Evolutionary conservation across 2,113 vertebrate species (phyloP).

Genomic region (Myotis davidii): DNA sequence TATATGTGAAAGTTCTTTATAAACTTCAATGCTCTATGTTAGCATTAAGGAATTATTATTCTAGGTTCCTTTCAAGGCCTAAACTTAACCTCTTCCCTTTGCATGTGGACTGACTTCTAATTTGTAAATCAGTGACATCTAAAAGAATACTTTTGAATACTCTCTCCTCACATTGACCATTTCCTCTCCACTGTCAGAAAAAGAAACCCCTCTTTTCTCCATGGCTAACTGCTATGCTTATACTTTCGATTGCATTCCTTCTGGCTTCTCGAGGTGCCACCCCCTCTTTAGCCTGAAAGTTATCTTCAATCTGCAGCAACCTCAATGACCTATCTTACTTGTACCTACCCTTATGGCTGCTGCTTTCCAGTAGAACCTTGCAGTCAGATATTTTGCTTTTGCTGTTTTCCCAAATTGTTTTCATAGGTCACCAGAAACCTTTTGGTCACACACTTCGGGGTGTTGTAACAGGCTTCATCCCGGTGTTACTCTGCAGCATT

Average conservation of each 20-base stretch:
- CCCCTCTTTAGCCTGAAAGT: background rate
- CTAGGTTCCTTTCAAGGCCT: background rate
- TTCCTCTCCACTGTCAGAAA: background rate
- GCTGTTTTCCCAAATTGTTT: background rate
- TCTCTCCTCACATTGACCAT: background rate
- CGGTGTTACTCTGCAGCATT: background rate
- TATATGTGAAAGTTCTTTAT: background rate
- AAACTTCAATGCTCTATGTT: background rate
- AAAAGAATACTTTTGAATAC: background rate
- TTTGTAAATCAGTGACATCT: background rate
- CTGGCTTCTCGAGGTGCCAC: background rate
- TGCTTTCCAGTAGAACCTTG: background rate
- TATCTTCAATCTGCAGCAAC: background rate
- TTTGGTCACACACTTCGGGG: background rate
- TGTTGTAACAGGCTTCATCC: background rate
- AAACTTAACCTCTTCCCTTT: background rate
- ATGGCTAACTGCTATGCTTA: background rate
- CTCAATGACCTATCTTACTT: background rate
- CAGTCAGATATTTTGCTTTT: background rate
- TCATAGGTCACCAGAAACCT: background rate
- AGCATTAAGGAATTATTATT: background rate
- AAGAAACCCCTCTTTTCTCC: background rate
- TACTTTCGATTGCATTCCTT: background rate
- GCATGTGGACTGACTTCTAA: background rate
- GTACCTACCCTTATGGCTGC: background rate